phyloP scores from a whole-genome alignment of 1,140 invertebrate genomes.

The Drosophila kikkawai region DNA sequence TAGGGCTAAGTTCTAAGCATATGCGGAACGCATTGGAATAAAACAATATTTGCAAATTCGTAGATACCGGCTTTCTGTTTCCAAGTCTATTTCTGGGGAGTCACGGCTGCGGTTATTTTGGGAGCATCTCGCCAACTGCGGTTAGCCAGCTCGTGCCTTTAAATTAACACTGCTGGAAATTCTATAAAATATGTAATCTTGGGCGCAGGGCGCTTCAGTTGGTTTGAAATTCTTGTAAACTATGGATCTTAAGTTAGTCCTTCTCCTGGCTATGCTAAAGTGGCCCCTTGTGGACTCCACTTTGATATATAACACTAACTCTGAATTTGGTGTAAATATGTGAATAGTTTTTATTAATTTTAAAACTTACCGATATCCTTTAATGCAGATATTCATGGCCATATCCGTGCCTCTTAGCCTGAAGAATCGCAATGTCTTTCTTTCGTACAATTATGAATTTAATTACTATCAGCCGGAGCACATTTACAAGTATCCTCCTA shows the following conservation, averaged over 20 bases:
- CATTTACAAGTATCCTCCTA: conserved; percentile 69
- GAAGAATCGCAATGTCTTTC: conserved; percentile 89
- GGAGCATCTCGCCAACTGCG: background rate
- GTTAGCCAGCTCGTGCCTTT: conserved; percentile 12
- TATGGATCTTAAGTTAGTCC: background rate
- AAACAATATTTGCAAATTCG: conserved; percentile 48
- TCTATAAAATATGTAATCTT: conserved; percentile 32
- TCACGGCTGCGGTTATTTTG: conserved; percentile 31
- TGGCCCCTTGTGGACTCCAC: conserved; percentile 1
- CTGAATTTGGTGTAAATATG: conserved; percentile 43
- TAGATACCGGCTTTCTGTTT: conserved; percentile 18
- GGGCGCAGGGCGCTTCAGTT: conserved; percentile 22
- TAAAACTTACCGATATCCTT: background rate
- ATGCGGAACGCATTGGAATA: conserved; percentile 48
- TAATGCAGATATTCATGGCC: conserved; percentile 87
- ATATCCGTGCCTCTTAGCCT: conserved; percentile 89
- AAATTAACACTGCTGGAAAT: conserved; percentile 18
- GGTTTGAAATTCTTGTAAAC: background rate
- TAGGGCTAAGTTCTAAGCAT: conserved; percentile 32
- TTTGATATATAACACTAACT: conserved; percentile 42
- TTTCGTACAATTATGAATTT: conserved; percentile 91
- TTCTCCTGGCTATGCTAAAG: background rate
- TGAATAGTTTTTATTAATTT: too few relatives aligned
- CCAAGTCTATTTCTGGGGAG: conserved; percentile 7
- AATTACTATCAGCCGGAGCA: conserved; percentile 87